phyloP scores from a whole-genome alignment of 2,113 vertebrate genomes.

The Cranoglanis bouderius region DNA sequence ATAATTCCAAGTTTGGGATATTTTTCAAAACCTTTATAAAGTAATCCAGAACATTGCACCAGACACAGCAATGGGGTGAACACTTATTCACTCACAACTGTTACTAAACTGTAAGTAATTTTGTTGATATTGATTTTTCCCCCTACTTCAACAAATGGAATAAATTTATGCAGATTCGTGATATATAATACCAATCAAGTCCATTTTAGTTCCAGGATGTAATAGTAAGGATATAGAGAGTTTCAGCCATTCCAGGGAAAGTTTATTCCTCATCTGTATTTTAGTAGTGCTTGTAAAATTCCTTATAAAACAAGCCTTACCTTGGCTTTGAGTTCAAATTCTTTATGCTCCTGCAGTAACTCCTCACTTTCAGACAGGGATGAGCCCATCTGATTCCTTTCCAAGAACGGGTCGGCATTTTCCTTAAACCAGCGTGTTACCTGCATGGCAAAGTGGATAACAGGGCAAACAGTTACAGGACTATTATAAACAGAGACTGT shows the following conservation, averaged over 20 bases:
- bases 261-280: not conserved
- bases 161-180: not conserved
- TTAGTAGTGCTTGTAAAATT: not conserved
- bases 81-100: not conserved
- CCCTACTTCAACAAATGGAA: not conserved
- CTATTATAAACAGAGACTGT: not conserved
- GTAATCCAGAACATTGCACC: not conserved
- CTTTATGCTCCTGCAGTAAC: constrained; percentile 73
- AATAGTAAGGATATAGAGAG: not conserved
- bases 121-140: not conserved
- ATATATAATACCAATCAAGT: not conserved
- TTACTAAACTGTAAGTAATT: not conserved
- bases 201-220: not conserved
- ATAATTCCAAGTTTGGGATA: not conserved
- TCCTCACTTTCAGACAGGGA: constrained; percentile 80
- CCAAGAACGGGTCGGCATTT: constrained; percentile 71
- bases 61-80: not conserved
- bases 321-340: constrained; percentile 76
- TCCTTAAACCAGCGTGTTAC: constrained; percentile 80
- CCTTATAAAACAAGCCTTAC: constrained; percentile 60
- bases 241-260: not conserved
- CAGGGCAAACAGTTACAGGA: not conserved
- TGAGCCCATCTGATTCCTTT: constrained; percentile 74
- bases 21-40: not conserved
- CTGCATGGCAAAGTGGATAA: constrained; percentile 61